Evolutionary conservation across 2,113 vertebrate genomes (phyloP).

Genomic region (Okapia johnstoni): DNA sequence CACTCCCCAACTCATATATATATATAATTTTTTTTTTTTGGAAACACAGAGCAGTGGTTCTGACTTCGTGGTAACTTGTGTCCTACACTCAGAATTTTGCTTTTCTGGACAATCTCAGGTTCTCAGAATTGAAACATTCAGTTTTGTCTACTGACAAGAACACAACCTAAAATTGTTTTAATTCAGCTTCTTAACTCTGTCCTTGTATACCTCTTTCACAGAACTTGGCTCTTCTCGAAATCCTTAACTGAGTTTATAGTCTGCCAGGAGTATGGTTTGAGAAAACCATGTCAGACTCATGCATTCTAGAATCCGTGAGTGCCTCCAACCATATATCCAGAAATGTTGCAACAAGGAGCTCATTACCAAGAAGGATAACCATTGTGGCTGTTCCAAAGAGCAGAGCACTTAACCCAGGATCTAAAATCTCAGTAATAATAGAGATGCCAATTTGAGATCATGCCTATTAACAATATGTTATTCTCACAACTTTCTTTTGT

Average conservation of each 20-base stretch:
- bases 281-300: neutral
- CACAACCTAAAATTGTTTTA: slow-evolving; percentile 7
- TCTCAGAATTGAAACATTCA: slow-evolving; percentile 2
- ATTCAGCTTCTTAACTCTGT: neutral
- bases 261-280: slow-evolving; percentile 1
- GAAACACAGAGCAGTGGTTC: neutral
- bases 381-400: neutral
- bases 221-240: neutral
- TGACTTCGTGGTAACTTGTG: neutral
- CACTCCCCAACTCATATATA: neutral
- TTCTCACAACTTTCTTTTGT: neutral
- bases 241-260: neutral
- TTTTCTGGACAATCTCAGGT: slow-evolving; percentile 36
- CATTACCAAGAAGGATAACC: neutral
- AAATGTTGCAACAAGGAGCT: neutral
- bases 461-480: slow-evolving; percentile 28
- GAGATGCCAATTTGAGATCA: neutral
- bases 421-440: neutral
- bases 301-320: neutral
- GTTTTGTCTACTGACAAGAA: neutral
- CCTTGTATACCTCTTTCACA: neutral
- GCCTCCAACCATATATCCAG: neutral
- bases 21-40: neutral
- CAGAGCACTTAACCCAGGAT: slow-evolving; percentile 17
- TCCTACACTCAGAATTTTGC: neutral